A percentile compares a stretch with the other conserved stretches of the same genome.
Conservation (phyloP, 2,888 invertebrate genomes). For the Orchesellides sinensis region DNA sequence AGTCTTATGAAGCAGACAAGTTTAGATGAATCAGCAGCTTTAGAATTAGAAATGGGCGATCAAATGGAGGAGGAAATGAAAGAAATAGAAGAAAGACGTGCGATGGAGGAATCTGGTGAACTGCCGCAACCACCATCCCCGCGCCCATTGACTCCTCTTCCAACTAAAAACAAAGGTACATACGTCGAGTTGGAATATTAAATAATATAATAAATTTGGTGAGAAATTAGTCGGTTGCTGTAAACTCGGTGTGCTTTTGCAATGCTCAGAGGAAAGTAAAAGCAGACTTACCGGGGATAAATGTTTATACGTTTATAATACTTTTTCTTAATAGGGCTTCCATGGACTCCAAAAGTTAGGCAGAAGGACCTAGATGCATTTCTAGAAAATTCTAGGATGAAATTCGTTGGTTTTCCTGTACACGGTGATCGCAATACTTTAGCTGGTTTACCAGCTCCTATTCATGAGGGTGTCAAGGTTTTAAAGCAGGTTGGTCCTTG, state of each 20-base stretch:
- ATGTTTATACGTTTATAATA: neutral
- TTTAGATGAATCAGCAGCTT: slow-evolving; percentile 88
- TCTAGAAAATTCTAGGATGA: slow-evolving; percentile 91
- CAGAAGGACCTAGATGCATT: slow-evolving; percentile 96
- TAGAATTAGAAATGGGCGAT: slow-evolving; percentile 84
- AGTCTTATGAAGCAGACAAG: slow-evolving; percentile 95
- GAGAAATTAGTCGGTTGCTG: too few species aligned
- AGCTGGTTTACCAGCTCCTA: slow-evolving; percentile 97
- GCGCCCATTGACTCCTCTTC: slow-evolving; percentile 79
- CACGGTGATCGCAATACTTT: slow-evolving; percentile 89
- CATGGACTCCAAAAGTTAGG: slow-evolving; percentile 97
- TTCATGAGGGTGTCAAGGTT: slow-evolving; percentile 96
- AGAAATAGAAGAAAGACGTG: slow-evolving; percentile 77
- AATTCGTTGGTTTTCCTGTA: slow-evolving; percentile 97
- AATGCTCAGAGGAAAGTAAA: too few species aligned
- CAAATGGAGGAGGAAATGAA: slow-evolving; percentile 77
- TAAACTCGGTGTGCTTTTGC: too few species aligned
- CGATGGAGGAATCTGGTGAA: slow-evolving; percentile 77
- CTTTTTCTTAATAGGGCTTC: slow-evolving; percentile 81
- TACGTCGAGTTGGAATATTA: too few species aligned
- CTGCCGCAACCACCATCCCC: slow-evolving; percentile 79
- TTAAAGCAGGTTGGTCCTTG: slow-evolving; percentile 83
- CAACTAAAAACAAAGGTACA: slow-evolving; percentile 76
- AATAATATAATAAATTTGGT: neutral
- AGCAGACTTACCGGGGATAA: too few species aligned